Percentiles rank a stretch among this genome's conserved stretches.
phyloP scores from a whole-genome alignment of 1,140 invertebrate genomes.

The Ceratitis capitata region DNA sequence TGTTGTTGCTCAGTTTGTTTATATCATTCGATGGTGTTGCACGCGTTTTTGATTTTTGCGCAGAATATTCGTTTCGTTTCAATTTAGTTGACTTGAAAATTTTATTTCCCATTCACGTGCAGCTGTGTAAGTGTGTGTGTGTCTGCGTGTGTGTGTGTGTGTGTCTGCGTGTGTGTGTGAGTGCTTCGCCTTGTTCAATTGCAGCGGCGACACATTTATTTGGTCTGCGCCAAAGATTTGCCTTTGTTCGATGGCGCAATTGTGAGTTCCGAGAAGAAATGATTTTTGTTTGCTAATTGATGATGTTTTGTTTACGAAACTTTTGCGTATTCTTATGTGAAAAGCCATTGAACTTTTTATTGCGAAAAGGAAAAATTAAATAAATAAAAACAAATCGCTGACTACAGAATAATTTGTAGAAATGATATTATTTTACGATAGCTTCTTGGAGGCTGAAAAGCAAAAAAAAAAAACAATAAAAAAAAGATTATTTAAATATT shows the following conservation, averaged over 20 bases:
- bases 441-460: no score
- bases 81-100: background rate
- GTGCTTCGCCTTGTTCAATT: no score
- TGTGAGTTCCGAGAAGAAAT: background rate
- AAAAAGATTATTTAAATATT: background rate
- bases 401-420: no score
- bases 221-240: background rate
- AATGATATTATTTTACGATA: no score
- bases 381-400: no score
- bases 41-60: background rate
- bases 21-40: background rate
- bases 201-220: no score
- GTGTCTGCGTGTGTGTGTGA: background rate
- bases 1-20: constrained; percentile 21
- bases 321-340: background rate
- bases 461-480: no score
- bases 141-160: background rate
- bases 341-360: background rate
- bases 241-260: background rate
- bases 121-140: background rate
- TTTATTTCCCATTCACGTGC: background rate
- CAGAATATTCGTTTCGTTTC: no score
- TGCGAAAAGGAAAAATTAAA: background rate
- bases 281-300: background rate
- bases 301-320: background rate